phyloP scores from a whole-genome alignment of 2,888 invertebrate species.

The Lathronympha strigana region DNA sequence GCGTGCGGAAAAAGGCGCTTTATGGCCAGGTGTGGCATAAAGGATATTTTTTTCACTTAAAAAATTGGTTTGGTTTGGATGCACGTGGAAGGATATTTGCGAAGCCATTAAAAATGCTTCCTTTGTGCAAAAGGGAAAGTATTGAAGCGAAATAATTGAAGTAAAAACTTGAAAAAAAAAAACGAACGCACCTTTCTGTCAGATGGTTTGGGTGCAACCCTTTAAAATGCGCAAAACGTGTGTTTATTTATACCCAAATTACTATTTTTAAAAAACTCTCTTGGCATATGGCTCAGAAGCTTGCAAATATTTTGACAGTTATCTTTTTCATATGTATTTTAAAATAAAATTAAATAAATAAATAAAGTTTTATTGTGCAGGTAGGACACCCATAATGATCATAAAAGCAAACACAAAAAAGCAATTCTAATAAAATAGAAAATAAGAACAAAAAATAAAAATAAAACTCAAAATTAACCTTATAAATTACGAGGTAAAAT shows the following conservation, averaged over 20 bases:
- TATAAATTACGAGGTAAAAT: too few species aligned
- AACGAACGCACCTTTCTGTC: slow-evolving; percentile 63
- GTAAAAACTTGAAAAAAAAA: slow-evolving; percentile 68
- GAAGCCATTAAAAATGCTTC: slow-evolving; percentile 72
- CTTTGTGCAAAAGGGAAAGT: slow-evolving; percentile 74
- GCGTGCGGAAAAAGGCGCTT: too few species aligned
- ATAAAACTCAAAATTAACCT: too few species aligned
- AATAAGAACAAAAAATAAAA: too few species aligned
- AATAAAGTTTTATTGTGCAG: too few species aligned
- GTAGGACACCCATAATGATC: too few species aligned
- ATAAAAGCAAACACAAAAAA: too few species aligned
- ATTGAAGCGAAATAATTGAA: slow-evolving; percentile 68
- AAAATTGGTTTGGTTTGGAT: slow-evolving; percentile 8
- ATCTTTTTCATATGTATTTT: not conserved
- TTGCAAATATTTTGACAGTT: slow-evolving; percentile 12
- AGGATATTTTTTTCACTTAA: slow-evolving; percentile 11
- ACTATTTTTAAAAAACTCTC: slow-evolving; percentile 25
- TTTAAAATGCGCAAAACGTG: slow-evolving; percentile 47
- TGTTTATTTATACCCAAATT: slow-evolving; percentile 22
- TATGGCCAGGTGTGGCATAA: too few species aligned
- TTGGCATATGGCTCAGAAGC: slow-evolving; percentile 27
- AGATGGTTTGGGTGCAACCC: slow-evolving; percentile 59
- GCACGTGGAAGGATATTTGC: slow-evolving; percentile 76
- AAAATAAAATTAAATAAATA: too few species aligned
- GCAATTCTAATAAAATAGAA: too few species aligned